These are phyloP conservation scores for Limanda limanda DNA, from an alignment of 2,113 vertebrate species.

Conservation along the genomic window DNA sequence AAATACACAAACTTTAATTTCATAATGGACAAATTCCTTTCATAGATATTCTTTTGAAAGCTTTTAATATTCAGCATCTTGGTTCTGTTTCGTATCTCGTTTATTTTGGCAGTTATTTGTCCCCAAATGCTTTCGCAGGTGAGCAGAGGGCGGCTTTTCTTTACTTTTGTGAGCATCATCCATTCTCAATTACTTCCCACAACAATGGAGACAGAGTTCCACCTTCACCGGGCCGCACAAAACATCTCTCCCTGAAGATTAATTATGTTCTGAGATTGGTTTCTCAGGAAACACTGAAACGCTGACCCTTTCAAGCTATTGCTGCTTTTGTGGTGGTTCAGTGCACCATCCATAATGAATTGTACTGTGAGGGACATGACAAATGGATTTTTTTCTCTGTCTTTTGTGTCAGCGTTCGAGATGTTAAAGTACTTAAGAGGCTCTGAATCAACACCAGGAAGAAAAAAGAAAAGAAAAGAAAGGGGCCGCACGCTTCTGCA, in stretches of 20 bases:
- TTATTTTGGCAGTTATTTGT: not conserved
- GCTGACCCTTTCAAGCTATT: conserved; percentile 77
- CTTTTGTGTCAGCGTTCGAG: conserved; percentile 67
- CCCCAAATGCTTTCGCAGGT: conserved; percentile 6
- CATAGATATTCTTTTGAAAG: not conserved
- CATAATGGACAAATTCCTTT: too few relatives aligned
- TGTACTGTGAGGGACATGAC: conserved; percentile 70
- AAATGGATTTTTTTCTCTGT: conserved; percentile 71
- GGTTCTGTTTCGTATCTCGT: not conserved
- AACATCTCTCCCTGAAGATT: conserved; percentile 67
- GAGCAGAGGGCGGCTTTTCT: conserved; percentile 34
- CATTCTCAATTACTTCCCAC: conserved; percentile 50
- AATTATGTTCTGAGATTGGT: conserved; percentile 78
- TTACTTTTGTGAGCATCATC: conserved; percentile 29
- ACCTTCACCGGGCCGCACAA: conserved; percentile 60
- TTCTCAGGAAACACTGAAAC: conserved; percentile 72
- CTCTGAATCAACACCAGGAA: conserved; percentile 43
- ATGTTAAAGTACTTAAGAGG: conserved; percentile 71
- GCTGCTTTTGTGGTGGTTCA: conserved; percentile 78
- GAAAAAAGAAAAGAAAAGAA: conserved; percentile 20
- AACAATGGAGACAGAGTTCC: conserved; percentile 48
- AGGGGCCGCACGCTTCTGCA: conserved; percentile 38
- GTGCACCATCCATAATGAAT: conserved; percentile 81
- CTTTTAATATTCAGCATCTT: not conserved
- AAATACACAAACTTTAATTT: too few relatives aligned